A percentile compares a stretch with the other conserved stretches of the same genome.
phyloP scores from a whole-genome alignment of 2,797 vertebrate genomes.

The Liparis tanakae region DNA sequence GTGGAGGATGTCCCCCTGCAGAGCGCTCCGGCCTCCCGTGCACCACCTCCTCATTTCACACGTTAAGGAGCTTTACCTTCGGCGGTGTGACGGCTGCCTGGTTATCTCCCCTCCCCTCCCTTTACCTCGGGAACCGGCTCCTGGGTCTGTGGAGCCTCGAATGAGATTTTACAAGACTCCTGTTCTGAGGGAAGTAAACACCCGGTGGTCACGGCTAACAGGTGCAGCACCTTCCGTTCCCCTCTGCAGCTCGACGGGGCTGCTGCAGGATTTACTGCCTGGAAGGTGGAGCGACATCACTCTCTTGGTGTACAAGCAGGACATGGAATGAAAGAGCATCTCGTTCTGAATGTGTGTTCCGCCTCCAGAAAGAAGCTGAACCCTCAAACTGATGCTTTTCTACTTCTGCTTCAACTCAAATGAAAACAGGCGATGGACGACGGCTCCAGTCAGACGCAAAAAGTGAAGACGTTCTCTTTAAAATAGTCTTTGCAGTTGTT shows the following conservation, averaged over 20 bases:
- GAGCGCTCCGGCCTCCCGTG: conserved; percentile 36
- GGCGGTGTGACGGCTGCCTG: conserved; percentile 65
- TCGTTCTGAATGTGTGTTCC: background rate
- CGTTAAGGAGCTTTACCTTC: conserved; percentile 74
- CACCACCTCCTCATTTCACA: conserved; percentile 79
- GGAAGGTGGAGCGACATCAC: background rate
- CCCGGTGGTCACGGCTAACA: conserved; percentile 49
- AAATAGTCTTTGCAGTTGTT: background rate
- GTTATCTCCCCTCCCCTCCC: conserved; percentile 57
- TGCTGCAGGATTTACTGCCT: background rate
- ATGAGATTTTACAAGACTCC: conserved; percentile 66
- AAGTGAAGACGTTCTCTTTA: background rate
- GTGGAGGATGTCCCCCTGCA: conserved; percentile 49
- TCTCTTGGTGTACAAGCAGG: background rate
- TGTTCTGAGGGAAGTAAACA: conserved; percentile 54
- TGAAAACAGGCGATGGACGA: background rate
- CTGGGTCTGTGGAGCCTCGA: conserved; percentile 32
- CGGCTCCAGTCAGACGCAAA: background rate
- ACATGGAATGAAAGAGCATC: background rate
- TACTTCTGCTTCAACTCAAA: background rate
- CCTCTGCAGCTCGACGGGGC: conserved; percentile 45
- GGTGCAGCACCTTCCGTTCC: conserved; percentile 70
- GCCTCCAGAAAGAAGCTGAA: background rate
- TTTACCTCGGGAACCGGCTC: conserved; percentile 60
- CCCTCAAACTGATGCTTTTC: background rate